Conservation (phyloP, 2,113 vertebrate species). For the Lichenostomus cassidix region DNA sequence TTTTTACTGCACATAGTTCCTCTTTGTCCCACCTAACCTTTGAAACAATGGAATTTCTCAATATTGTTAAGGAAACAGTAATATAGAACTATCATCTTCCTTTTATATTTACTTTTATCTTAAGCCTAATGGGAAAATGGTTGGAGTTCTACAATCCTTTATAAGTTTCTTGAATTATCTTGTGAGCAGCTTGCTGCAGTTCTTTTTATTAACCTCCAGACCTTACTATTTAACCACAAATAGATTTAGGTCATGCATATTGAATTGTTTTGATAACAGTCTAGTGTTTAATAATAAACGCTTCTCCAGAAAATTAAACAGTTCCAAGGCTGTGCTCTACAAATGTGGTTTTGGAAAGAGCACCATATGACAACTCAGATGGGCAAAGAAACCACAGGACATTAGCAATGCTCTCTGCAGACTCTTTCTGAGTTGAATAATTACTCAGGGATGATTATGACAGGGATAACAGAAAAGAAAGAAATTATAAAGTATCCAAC, state of each 20-base stretch:
- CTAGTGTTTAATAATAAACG: constrained; percentile 49
- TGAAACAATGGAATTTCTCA: not conserved
- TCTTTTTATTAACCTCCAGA: constrained; percentile 56
- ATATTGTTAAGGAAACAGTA: not conserved
- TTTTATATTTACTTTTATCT: constrained; percentile 2
- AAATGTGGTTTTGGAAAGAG: constrained; percentile 51
- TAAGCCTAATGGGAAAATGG: constrained; percentile 7
- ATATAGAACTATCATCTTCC: not conserved
- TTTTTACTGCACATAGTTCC: not conserved
- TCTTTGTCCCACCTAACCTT: not conserved
- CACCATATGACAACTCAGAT: constrained; percentile 52
- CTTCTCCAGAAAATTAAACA: constrained; percentile 47
- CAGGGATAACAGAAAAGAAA: not conserved
- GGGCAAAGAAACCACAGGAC: constrained; percentile 32
- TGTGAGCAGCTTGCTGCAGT: constrained; percentile 37
- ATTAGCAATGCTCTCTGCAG: not conserved
- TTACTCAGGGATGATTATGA: not conserved
- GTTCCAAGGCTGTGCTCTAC: constrained; percentile 37
- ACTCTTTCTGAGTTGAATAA: not conserved
- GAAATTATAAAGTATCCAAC: not conserved
- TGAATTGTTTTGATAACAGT: constrained; percentile 59
- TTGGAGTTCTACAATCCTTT: not conserved
- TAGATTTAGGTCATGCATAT: constrained; percentile 49
- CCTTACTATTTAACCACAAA: constrained; percentile 63
- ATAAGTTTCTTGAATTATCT: constrained; percentile 30